Conservation (phyloP, 2,797 vertebrate genomes). For the Clarias fuscus region DNA sequence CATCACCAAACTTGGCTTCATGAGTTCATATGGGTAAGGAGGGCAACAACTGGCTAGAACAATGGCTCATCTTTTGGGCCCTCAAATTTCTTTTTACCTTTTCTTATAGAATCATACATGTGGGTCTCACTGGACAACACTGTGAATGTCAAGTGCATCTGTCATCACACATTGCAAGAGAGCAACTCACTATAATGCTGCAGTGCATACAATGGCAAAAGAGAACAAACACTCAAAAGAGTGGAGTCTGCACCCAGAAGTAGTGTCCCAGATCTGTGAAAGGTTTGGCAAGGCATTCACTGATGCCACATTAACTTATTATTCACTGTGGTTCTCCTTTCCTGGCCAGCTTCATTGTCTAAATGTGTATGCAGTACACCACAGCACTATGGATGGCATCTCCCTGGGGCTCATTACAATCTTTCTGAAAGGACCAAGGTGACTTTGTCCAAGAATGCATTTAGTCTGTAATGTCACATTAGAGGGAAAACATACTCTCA, state of each 20-base stretch:
- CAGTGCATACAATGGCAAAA: neutral
- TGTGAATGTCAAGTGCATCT: neutral
- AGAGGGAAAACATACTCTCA: neutral
- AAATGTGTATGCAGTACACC: conserved; percentile 10
- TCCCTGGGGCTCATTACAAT: conserved; percentile 1
- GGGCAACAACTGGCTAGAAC: neutral
- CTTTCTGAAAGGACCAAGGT: conserved; percentile 19
- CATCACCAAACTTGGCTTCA: neutral
- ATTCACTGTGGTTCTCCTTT: neutral
- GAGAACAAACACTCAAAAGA: neutral
- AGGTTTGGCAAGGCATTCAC: neutral
- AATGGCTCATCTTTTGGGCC: no score
- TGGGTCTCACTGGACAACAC: neutral
- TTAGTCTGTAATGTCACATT: neutral
- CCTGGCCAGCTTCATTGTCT: neutral
- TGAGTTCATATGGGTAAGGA: neutral
- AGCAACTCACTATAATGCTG: neutral
- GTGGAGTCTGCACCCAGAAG: neutral
- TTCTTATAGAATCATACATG: neutral
- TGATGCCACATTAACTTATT: conserved; percentile 1
- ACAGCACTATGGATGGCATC: conserved; percentile 10
- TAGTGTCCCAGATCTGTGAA: neutral
- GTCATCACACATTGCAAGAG: neutral
- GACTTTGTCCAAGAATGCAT: neutral
- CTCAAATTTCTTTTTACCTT: neutral